Base-by-base conservation (phyloP, 2,888 invertebrate species). In the Himalopsyche kuldschensis region DNA sequence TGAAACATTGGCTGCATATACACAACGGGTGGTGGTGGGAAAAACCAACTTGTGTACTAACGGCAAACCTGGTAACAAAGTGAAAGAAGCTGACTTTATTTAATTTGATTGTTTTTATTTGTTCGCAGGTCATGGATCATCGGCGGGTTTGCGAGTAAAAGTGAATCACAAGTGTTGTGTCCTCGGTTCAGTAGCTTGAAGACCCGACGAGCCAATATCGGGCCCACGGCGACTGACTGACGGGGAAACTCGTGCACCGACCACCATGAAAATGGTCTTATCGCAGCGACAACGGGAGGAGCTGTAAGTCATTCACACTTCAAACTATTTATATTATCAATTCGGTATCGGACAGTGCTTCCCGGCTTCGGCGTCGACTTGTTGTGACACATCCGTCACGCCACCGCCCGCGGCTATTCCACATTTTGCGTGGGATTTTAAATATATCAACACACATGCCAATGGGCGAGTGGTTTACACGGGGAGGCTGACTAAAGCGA, bases 271-370 rank as follows among this genome's bases (percentile, higher is more conserved):
- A 97, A 99, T 99, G 98, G 98, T 98, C 94, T 95, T 99, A 94
- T 98, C 98, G 93, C 98, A 98, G 95, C 97, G 98, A 94, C 98
- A 99, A 95, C 96, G 97, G 94, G 99, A 99, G 95, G 98, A 99
- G 96, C 95, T 99, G 99, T 98, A 93, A 97, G 98, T 97, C 83
- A 80, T 48, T 32, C 63, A 69, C 69, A 27, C 30, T 69, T 27
- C 24, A 15, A 27, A 69, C 27, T 11, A 69, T 63, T 0, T 63
- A 20, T 55, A 20, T 55, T 27, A 27, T 69, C 69, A 69, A 69
- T 24, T 69, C 27, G 15, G 27, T 69, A 24, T 30, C 27, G 20
- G 15, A 24, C 30, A 27, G 69, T 11, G 27, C 30, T 48, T n/a
- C 15, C 41, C 41, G 41, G 41, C 41, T 41, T 2, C 41, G 41